A percentile compares a stretch with the other conserved stretches of the same genome.
Evolutionary conservation across 1,140 invertebrate genomes (phyloP).

Genomic region (Chrysoperla carnea): DNA sequence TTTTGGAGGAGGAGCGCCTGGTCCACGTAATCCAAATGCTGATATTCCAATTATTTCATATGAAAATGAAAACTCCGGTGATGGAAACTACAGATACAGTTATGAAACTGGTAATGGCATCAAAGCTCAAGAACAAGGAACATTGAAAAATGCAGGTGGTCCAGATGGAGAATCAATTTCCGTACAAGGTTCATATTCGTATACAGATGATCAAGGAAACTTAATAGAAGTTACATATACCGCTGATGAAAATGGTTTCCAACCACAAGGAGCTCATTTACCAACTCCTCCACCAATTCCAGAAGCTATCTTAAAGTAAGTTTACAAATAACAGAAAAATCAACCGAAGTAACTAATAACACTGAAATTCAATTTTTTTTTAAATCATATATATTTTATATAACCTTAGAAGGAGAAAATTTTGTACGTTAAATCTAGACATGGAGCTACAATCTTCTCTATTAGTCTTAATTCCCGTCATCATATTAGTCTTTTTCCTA

Average conservation of each 20-base stretch:
- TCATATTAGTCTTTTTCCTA: too few relatives aligned
- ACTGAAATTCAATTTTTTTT: too few relatives aligned
- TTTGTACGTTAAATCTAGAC: too few relatives aligned
- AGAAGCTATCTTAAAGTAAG: slow-evolving; percentile 36
- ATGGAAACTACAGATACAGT: slow-evolving; percentile 16
- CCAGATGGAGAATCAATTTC: slow-evolving; percentile 8
- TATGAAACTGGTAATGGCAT: slow-evolving; percentile 23
- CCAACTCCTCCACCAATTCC: slow-evolving; percentile 42
- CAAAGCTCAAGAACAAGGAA: slow-evolving; percentile 8
- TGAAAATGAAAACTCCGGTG: slow-evolving; percentile 18
- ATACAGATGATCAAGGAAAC: slow-evolving; percentile 22
- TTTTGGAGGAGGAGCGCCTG: background rate
- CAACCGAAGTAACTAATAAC: too few relatives aligned
- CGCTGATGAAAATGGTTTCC: slow-evolving; percentile 33
- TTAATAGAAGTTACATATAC: slow-evolving; percentile 18
- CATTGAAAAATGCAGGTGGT: slow-evolving; percentile 1
- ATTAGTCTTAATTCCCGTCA: too few relatives aligned
- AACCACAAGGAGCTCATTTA: slow-evolving; percentile 34
- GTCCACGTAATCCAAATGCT: background rate
- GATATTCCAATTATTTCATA: slow-evolving; percentile 11
- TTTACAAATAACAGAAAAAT: too few relatives aligned
- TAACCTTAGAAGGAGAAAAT: background rate
- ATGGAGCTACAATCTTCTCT: too few relatives aligned
- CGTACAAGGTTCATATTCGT: slow-evolving; percentile 22
- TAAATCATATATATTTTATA: background rate